Conservation (phyloP, 2,113 vertebrate genomes). For the Tretioscincus oriximinensis region DNA sequence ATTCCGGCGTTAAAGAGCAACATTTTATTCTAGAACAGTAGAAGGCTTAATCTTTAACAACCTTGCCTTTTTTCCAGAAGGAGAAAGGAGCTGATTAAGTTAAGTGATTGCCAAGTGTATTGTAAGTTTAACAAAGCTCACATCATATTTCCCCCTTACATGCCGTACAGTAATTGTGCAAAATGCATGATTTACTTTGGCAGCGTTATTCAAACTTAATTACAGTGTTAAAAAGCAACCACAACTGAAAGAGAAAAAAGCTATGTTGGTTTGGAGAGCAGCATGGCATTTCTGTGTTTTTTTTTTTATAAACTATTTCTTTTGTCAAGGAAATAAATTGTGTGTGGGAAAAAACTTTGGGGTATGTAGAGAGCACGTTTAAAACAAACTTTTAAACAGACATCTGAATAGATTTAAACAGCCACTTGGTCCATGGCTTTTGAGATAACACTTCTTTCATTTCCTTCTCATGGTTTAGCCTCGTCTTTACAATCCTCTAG, state of each 20-base stretch:
- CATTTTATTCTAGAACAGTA: slow-evolving; percentile 54
- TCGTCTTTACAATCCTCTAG: slow-evolving; percentile 44
- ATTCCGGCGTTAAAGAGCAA: slow-evolving; percentile 28
- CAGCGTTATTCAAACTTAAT: slow-evolving; percentile 71
- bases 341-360: slow-evolving; percentile 42
- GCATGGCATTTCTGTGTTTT: slow-evolving; percentile 46
- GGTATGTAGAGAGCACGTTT: slow-evolving; percentile 53
- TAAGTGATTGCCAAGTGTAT: slow-evolving; percentile 66
- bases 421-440: slow-evolving; percentile 53
- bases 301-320: not conserved
- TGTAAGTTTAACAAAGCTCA: slow-evolving; percentile 69
- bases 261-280: slow-evolving; percentile 56
- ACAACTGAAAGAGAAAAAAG: slow-evolving; percentile 64
- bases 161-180: slow-evolving; percentile 63
- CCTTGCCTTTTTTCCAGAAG: slow-evolving; percentile 24
- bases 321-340: slow-evolving; percentile 56
- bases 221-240: slow-evolving; percentile 66
- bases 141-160: slow-evolving; percentile 61
- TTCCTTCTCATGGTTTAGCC: slow-evolving; percentile 42
- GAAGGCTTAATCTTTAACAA: slow-evolving; percentile 54
- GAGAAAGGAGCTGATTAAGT: slow-evolving; percentile 62
- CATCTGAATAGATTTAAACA: slow-evolving; percentile 55
- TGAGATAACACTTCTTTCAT: slow-evolving; percentile 54
- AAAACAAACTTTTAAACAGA: slow-evolving; percentile 50
- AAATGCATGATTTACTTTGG: slow-evolving; percentile 68